Percentiles rank a stretch among this genome's conserved stretches.
Conservation (phyloP, 2,797 vertebrate genomes). For the Phoxinus dragarum region DNA sequence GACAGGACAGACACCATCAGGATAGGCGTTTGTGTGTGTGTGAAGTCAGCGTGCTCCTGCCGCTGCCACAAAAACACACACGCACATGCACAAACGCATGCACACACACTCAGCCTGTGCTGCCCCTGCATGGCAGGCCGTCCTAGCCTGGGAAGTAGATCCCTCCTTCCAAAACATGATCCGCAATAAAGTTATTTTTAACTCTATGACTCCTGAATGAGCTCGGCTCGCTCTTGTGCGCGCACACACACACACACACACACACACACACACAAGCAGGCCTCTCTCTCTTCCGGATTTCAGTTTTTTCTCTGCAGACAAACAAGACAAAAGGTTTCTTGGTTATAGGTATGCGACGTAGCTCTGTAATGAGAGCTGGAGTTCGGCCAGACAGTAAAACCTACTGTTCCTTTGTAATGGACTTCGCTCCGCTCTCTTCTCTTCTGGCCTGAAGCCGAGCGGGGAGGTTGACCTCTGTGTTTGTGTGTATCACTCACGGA, state of each 20-base stretch:
- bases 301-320: constrained; percentile 41
- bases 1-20: constrained; percentile 58
- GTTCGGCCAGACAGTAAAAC: constrained; percentile 68
- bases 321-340: constrained; percentile 62
- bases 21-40: constrained; percentile 49
- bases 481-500: constrained; percentile 66
- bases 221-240: constrained; percentile 59
- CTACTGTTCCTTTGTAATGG: constrained; percentile 71
- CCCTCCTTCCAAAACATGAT: constrained; percentile 83
- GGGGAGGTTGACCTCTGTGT: constrained; percentile 36
- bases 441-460: constrained; percentile 56
- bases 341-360: constrained; percentile 62
- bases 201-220: constrained; percentile 74
- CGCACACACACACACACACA: constrained; percentile 25
- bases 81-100: constrained; percentile 31
- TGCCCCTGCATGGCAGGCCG: constrained; percentile 72
- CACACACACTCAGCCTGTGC: constrained; percentile 64
- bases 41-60: constrained; percentile 35
- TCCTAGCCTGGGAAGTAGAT: constrained; percentile 77
- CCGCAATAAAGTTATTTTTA: constrained; percentile 84
- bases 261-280: constrained; percentile 1
- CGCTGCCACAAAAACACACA: constrained; percentile 40
- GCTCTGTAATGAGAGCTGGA: constrained; percentile 66
- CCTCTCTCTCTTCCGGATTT: constrained; percentile 22
- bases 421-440: constrained; percentile 67